These are phyloP conservation scores for Chrysopilus asiliformis DNA, from an alignment of 2,888 invertebrate genomes.

Conservation along the genomic window DNA sequence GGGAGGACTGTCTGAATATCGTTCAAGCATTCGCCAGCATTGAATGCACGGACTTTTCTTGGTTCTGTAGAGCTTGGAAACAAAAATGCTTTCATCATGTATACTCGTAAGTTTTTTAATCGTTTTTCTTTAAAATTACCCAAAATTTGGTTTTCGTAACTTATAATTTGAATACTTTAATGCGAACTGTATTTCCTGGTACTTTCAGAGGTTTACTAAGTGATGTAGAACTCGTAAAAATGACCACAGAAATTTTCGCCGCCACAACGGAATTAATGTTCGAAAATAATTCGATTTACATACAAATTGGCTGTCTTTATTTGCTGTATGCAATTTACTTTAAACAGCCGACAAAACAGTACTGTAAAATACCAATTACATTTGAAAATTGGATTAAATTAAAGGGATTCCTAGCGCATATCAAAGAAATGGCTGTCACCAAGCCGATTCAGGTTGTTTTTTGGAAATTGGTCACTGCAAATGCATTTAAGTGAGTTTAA, in stretches of 20 bases:
- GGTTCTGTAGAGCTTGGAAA: conserved; percentile 10
- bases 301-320: too few species aligned
- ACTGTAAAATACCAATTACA: not conserved
- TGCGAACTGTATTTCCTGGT: too few species aligned
- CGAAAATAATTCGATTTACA: not conserved
- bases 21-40: conserved; percentile 5
- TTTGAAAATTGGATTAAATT: not conserved
- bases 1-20: conserved; percentile 4
- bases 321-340: not conserved
- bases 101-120: conserved; percentile 9
- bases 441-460: not conserved
- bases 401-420: not conserved
- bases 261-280: conserved; percentile 7
- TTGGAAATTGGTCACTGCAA: not conserved
- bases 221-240: conserved; percentile 10
- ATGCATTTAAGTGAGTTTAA: not conserved
- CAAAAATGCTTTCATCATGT: conserved; percentile 5
- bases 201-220: conserved; percentile 5
- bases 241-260: conserved; percentile 8
- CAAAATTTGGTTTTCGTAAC: too few species aligned
- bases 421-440: not conserved
- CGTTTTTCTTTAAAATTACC: too few species aligned
- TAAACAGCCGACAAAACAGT: not conserved
- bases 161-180: too few species aligned
- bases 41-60: conserved; percentile 1